Evolutionary conservation across 1,140 invertebrate species (phyloP).

Genomic region (Eriosoma lanigerum): DNA sequence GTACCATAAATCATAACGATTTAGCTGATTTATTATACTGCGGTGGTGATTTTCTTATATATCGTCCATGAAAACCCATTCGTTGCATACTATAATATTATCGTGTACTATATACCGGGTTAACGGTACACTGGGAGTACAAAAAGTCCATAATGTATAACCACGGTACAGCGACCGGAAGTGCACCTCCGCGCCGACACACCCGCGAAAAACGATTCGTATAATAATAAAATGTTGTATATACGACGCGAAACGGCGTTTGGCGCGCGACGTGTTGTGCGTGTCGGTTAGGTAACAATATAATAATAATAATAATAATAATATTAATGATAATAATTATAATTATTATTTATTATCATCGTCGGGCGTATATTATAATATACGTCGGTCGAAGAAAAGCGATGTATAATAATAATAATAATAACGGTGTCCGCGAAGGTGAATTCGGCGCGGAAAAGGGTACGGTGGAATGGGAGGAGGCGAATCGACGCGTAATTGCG

Average conservation of each 20-base stretch:
- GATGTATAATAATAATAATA: too few species aligned
- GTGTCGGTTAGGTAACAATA: conserved; percentile 2
- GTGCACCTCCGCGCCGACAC: not conserved
- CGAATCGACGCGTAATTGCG: not conserved
- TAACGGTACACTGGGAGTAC: too few species aligned
- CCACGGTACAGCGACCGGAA: not conserved
- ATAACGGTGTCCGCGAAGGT: too few species aligned
- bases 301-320: conserved; percentile 19
- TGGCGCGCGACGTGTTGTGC: not conserved
- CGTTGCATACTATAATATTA: not conserved
- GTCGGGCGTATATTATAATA: not conserved
- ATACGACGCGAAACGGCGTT: not conserved
- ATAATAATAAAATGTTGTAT: conserved; percentile 4
- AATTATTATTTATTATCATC: too few species aligned
- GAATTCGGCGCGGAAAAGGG: too few species aligned
- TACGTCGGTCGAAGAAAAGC: not conserved
- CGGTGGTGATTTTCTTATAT: not conserved
- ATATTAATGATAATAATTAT: not conserved
- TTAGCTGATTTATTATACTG: not conserved
- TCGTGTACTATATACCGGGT: too few species aligned
- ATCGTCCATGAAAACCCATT: not conserved
- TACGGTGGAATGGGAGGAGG: not conserved
- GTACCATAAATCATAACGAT: too few species aligned
- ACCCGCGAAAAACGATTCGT: not conserved
- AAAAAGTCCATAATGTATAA: too few species aligned